phyloP scores from a whole-genome alignment of 2,888 invertebrate genomes.

The Mayetiola destructor region DNA sequence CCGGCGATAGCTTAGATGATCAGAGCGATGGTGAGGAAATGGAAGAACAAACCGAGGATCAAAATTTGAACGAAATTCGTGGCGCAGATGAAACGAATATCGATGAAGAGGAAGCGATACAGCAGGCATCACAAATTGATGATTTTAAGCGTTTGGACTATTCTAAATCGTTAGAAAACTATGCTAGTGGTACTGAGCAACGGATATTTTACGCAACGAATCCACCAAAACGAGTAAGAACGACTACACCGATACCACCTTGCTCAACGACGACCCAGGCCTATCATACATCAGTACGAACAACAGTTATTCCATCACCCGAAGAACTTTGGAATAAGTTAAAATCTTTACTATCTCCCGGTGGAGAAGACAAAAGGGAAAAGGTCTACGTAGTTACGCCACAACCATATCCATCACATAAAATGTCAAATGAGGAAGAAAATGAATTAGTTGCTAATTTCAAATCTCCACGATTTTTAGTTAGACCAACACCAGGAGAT shows the following conservation, averaged over 20 bases:
- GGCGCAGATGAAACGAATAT: not conserved
- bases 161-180: not conserved
- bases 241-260: slow-evolving; percentile 16
- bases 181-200: not conserved
- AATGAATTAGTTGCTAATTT: slow-evolving; percentile 22
- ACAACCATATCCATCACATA: slow-evolving; percentile 35
- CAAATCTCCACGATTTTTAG: slow-evolving; percentile 38
- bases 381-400: slow-evolving; percentile 74
- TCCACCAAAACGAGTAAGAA: slow-evolving; percentile 17
- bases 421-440: slow-evolving; percentile 16
- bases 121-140: not conserved
- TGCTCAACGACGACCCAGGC: slow-evolving; percentile 15
- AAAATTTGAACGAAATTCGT: not conserved
- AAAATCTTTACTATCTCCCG: slow-evolving; percentile 56
- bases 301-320: slow-evolving; percentile 18
- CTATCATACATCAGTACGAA: not conserved
- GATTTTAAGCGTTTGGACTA: slow-evolving; percentile 13
- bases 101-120: not conserved
- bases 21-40: not conserved
- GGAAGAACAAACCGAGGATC: not conserved
- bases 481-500: slow-evolving; percentile 41
- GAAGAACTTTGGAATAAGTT: slow-evolving; percentile 46
- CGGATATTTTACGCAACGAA: slow-evolving; percentile 3
- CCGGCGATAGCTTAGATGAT: not conserved
- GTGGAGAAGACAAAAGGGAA: slow-evolving; percentile 45